Evolutionary conservation across 2,113 vertebrate species (phyloP).

Genomic region (Elephantulus edwardii): DNA sequence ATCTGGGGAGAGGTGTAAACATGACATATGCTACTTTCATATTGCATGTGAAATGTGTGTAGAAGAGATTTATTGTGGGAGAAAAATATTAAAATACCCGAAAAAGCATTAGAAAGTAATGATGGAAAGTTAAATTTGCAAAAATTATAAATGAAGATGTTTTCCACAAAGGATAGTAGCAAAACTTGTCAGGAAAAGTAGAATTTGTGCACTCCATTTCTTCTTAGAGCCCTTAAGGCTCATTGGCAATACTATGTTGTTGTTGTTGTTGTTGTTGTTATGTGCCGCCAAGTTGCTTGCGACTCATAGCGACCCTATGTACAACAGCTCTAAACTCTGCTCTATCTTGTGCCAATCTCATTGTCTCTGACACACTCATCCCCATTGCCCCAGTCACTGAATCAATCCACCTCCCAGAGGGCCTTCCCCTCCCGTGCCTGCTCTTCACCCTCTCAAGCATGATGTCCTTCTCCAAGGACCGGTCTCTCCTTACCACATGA

Average conservation of each 20-base stretch:
- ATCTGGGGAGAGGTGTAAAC: constrained; percentile 36
- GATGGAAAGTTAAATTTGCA: background rate
- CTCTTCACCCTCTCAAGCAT: too few species aligned
- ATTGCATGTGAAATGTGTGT: background rate
- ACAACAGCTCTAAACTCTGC: too few species aligned
- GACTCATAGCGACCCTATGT: too few species aligned
- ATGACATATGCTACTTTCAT: constrained; percentile 25
- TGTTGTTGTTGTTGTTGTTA: too few species aligned
- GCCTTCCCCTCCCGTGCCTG: too few species aligned
- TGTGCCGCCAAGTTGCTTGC: too few species aligned
- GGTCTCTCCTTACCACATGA: too few species aligned
- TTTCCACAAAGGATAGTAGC: background rate
- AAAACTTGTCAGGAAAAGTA: background rate
- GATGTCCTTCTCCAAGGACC: too few species aligned
- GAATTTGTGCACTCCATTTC: background rate
- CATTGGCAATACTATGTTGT: background rate
- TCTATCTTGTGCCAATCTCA: too few species aligned
- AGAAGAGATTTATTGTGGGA: background rate
- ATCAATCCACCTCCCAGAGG: too few species aligned
- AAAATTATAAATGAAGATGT: background rate
- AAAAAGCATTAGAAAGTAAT: background rate
- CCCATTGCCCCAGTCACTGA: too few species aligned
- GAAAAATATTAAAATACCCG: background rate
- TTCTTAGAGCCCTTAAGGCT: background rate
- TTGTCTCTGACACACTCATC: too few species aligned